A percentile compares a stretch with the other conserved stretches of the same genome.
phyloP scores from a whole-genome alignment of 2,113 vertebrate genomes.

The human region DNA sequence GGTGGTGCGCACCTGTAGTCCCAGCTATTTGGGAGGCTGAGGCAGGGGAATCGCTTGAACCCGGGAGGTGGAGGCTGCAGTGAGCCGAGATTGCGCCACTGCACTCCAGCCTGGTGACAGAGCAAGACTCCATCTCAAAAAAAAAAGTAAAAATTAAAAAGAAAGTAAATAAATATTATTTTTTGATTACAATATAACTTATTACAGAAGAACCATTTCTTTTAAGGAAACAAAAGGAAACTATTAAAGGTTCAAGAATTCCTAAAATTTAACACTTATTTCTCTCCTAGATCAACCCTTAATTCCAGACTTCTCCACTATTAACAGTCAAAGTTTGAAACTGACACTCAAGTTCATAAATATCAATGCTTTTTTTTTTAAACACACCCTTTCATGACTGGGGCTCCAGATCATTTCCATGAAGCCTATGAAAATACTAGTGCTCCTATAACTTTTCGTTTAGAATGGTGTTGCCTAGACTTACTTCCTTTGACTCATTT shows the following conservation, averaged over 20 bases:
- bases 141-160: neutral
- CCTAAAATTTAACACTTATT: constrained; percentile 9
- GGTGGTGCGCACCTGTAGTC: too few species aligned
- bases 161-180: neutral
- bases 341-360: neutral
- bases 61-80: too few species aligned
- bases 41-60: too few species aligned
- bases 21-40: too few species aligned
- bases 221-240: constrained; percentile 32
- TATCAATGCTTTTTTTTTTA: neutral
- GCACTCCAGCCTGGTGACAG: too few species aligned
- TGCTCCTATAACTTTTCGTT: neutral
- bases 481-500: constrained; percentile 41
- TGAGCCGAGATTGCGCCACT: too few species aligned
- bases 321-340: neutral
- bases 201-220: neutral
- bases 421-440: neutral
- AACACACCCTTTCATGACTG: neutral
- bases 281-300: neutral
- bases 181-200: constrained; percentile 25
- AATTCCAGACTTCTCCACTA: neutral
- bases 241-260: neutral
- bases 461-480: neutral
- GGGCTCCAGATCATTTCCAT: neutral
- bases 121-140: too few species aligned